phyloP scores from a whole-genome alignment of 1,140 invertebrate species.

The Drosophila hydei region DNA sequence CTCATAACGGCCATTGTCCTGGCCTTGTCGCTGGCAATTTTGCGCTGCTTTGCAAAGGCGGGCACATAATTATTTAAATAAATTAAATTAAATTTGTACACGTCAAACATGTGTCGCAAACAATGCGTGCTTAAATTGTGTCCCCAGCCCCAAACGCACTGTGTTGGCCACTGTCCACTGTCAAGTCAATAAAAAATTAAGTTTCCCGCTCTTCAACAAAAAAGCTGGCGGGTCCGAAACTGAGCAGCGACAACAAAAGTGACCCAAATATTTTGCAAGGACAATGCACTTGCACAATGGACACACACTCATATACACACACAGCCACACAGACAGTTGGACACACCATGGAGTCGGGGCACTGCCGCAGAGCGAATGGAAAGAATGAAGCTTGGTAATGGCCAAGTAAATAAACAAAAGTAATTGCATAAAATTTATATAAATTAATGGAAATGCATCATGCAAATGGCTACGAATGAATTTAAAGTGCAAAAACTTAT shows the following conservation, averaged over 20 bases:
- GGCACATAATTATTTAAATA: slow-evolving; percentile 79
- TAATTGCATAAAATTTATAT: slow-evolving; percentile 81
- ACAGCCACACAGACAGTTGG: slow-evolving; percentile 18
- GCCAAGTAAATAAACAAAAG: slow-evolving; percentile 79
- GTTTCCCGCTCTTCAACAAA: slow-evolving; percentile 9
- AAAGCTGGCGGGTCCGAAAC: slow-evolving; percentile 40
- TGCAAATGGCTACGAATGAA: slow-evolving; percentile 62
- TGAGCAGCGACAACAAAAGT: slow-evolving; percentile 76
- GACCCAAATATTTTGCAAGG: slow-evolving; percentile 80
- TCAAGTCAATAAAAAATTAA: slow-evolving; percentile 80
- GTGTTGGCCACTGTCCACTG: slow-evolving; percentile 43
- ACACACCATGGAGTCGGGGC: slow-evolving; percentile 25
- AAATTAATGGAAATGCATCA: slow-evolving; percentile 79
- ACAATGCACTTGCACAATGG: slow-evolving; percentile 77
- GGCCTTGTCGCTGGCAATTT: slow-evolving; percentile 58
- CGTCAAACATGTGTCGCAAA: slow-evolving; percentile 80
- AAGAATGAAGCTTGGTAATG: slow-evolving; percentile 35
- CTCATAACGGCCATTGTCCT: not conserved
- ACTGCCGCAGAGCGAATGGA: slow-evolving; percentile 18
- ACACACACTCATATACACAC: slow-evolving; percentile 38
- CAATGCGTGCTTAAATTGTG: slow-evolving; percentile 77
- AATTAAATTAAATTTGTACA: slow-evolving; percentile 82
- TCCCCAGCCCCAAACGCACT: slow-evolving; percentile 11
- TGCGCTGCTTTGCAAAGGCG: slow-evolving; percentile 45
- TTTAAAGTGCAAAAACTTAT: slow-evolving; percentile 69